A percentile compares a stretch with the other conserved stretches of the same genome.
These are phyloP conservation scores for Rhinogobio ventralis DNA, from an alignment of 2,797 vertebrate species.

Conservation along the genomic window DNA sequence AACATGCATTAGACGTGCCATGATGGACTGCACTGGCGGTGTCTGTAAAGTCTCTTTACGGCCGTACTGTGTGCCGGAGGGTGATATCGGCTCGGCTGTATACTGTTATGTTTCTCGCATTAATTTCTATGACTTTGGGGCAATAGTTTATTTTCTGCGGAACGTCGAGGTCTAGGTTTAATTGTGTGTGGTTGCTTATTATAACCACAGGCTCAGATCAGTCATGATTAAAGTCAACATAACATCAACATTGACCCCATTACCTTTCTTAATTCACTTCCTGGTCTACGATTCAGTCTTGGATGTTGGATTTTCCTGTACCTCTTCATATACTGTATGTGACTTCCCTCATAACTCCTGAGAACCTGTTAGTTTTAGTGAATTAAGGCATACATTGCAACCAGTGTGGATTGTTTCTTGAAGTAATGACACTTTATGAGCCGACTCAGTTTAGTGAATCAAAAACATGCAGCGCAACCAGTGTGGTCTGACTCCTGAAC, in stretches of 20 bases:
- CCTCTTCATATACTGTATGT: neutral
- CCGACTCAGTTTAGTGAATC: neutral
- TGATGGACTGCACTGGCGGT: slow-evolving; percentile 53
- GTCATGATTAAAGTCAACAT: slow-evolving; percentile 20
- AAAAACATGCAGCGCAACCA: neutral
- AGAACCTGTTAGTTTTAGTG: neutral
- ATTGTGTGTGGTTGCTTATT: slow-evolving; percentile 3
- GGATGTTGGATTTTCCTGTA: neutral
- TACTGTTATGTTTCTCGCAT: slow-evolving; percentile 9
- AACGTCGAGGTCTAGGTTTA: slow-evolving; percentile 9
- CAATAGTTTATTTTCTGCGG: neutral
- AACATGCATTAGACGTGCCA: slow-evolving; percentile 41
- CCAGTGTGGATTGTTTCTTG: neutral
- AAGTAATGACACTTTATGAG: neutral
- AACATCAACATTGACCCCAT: neutral
- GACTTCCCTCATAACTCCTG: neutral
- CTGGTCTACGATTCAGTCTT: neutral
- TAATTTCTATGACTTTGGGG: slow-evolving; percentile 38
- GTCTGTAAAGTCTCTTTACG: slow-evolving; percentile 55
- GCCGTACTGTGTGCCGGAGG: slow-evolving; percentile 30
- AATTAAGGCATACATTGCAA: neutral
- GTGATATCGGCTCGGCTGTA: slow-evolving; percentile 39
- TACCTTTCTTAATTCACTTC: slow-evolving; percentile 7
- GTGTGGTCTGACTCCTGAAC: neutral
- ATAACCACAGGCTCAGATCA: slow-evolving; percentile 2